These are phyloP conservation scores for Chlorops oryzae DNA, from an alignment of 1,140 invertebrate species.

Conservation along the genomic window DNA sequence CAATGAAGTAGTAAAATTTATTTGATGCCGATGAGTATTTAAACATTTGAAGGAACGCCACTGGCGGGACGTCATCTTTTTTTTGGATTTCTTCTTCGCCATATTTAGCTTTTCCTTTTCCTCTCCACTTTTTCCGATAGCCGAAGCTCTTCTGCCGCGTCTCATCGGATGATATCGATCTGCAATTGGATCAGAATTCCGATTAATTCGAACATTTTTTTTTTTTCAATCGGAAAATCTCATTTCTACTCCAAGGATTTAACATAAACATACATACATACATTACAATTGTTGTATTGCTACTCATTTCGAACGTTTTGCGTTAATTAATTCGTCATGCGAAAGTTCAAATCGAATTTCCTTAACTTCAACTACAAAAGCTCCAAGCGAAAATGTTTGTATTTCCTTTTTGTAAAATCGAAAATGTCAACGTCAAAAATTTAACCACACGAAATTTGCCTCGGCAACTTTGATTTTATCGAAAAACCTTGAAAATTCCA, in stretches of 20 bases:
- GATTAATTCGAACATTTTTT: not conserved
- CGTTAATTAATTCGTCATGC: too few relatives aligned
- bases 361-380: too few relatives aligned
- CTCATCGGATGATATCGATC: slow-evolving; percentile 29
- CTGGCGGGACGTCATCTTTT: slow-evolving; percentile 28
- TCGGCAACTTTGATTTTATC: too few relatives aligned
- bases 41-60: slow-evolving; percentile 32
- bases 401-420: too few relatives aligned
- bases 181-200: slow-evolving; percentile 20
- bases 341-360: too few relatives aligned
- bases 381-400: too few relatives aligned
- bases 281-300: not conserved
- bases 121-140: slow-evolving; percentile 13
- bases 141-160: slow-evolving; percentile 28
- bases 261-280: slow-evolving; percentile 9
- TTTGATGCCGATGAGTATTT: slow-evolving; percentile 48
- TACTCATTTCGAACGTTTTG: too few relatives aligned
- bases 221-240: not conserved
- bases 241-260: slow-evolving; percentile 2
- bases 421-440: too few relatives aligned
- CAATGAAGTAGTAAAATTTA: slow-evolving; percentile 55
- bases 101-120: too few relatives aligned
- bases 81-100: slow-evolving; percentile 12
- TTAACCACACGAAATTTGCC: too few relatives aligned
- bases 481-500: too few relatives aligned